Evolutionary conservation across 64 coral and sea anemone genomes (phyloP), one percentile per base, ranked within the genome.

Genomic region (Actinia equina): DNA sequence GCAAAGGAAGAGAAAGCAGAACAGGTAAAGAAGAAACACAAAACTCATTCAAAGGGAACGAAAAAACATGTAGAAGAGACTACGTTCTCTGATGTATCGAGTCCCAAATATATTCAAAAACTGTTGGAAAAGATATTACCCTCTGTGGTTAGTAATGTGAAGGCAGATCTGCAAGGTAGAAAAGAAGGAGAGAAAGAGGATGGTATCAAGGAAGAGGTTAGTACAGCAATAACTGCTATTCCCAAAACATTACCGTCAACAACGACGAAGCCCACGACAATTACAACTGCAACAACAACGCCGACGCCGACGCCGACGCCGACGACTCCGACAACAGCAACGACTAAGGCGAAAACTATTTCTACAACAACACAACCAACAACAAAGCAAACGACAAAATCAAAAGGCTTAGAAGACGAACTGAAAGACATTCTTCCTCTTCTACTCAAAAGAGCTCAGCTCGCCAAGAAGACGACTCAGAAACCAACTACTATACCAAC

Each of bases 91-190:
- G 83, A 61, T 53, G 43, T 62, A 13, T 83, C 37, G 30, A 87
- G 83, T 84, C 87, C 63, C 13, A 46, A 83, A 46, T 82, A 89
- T 43, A 90, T 97, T 7, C 85, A 91, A 45, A 88, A 82, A 52
- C 59, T 97, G 23, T 27, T 97, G 27, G 85, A 79, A 12, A 93
- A 71, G 82, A 87, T 93, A 17, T 77, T 97, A 30, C 94, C 94
- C 85, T 83, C 91, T 23, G 81, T 97, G 22, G 45, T 97, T 42
- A 90, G 79, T 67, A 97, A 84, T 26, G 76, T 97, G 12, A 93
- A 93, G 42, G 80, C 55, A 71, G 86, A 87, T 25, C 51, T 84
- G 6, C n/a, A 93, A 22, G 37, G 10, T 18, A 41, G 69, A 30
- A 26, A 74, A 42, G 26, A 4, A 2, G 26, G 22, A 69, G 46